Evolutionary conservation across 2,113 vertebrate species (phyloP), one percentile per base, ranked within the genome.

Genomic region (Ailurus styani): DNA sequence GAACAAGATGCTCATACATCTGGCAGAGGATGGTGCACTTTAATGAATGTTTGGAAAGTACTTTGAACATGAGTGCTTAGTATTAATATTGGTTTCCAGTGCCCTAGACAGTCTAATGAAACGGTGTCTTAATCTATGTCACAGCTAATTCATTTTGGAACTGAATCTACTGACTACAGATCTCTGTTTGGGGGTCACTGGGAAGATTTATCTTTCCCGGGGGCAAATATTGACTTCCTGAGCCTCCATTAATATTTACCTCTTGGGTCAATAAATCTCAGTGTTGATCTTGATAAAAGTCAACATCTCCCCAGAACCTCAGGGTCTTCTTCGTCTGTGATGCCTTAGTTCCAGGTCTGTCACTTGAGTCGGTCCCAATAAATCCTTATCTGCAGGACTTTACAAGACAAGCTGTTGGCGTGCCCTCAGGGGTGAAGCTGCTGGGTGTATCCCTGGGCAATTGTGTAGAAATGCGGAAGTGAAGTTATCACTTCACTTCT

Each of bases 191-290:
- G 81, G 96, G 93, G 94, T 96, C 81, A 45, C 57, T 31, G n/a
- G 75, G 93, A 97, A 98, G 97, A 97, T 91, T 97, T 94, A 97
- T 96, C 98, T 95, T 97, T 77, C 86, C 18, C 91, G 96, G 96
- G 98, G 96, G 79, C 95, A 98, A 97, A 95, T 98, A 97, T 98
- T 81, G 97, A 98, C 95, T 89, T 94, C 54, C 87, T 72, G 81
- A 98, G 72, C 14, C 37, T 96, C 93, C 81, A 93, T 98, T 92
- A 90, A 97, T 98, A 95, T 97, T 98, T 98, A 97, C 95, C 93
- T 97, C 97, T 98, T 96, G 87, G 96, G 97, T 98, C 98, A 91
- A 98, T 98, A 98, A 97, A 98, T 98, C 97, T 96, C 66, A 4
- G 73, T 96, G 97, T 98, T 97, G 98, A 98, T 98, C 98, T 98